phyloP scores from a whole-genome alignment of 2,797 vertebrate genomes.

The Buphagus erythrorhynchus region DNA sequence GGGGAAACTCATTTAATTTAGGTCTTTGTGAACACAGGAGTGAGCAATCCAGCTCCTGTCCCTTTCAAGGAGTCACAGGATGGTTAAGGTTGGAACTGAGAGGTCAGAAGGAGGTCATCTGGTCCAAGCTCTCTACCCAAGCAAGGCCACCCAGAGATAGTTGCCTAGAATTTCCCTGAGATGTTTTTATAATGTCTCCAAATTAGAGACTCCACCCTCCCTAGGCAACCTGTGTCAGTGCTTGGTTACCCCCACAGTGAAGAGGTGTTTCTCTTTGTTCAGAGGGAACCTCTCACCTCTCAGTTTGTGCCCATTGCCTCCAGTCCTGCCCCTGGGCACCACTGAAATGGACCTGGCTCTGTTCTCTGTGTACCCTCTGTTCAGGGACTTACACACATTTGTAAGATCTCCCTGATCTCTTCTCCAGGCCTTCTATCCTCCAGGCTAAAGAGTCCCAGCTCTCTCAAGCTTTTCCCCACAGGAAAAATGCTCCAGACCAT shows the following conservation, averaged over 20 bases:
- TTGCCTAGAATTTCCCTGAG: rapidly evolving
- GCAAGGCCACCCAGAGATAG: rapidly evolving
- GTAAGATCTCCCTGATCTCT: background rate
- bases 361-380: background rate
- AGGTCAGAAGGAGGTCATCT: background rate
- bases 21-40: background rate
- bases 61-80: background rate
- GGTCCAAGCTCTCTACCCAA: background rate
- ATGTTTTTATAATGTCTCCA: background rate
- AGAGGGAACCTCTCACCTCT: background rate
- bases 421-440: background rate
- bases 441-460: background rate
- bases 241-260: background rate
- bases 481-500: background rate
- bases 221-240: background rate
- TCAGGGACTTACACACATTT: background rate
- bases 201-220: background rate
- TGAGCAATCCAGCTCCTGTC: background rate
- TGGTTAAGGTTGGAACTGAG: background rate
- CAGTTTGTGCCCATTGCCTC: background rate
- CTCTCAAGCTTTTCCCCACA: background rate
- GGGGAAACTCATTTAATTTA: background rate
- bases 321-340: background rate
- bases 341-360: background rate
- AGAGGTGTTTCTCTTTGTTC: background rate